Percentiles rank a stretch among this genome's conserved stretches.
These are phyloP conservation scores for Phrynocephalus guinanensis DNA, from an alignment of 2,797 vertebrate species.

Conservation along the genomic window DNA sequence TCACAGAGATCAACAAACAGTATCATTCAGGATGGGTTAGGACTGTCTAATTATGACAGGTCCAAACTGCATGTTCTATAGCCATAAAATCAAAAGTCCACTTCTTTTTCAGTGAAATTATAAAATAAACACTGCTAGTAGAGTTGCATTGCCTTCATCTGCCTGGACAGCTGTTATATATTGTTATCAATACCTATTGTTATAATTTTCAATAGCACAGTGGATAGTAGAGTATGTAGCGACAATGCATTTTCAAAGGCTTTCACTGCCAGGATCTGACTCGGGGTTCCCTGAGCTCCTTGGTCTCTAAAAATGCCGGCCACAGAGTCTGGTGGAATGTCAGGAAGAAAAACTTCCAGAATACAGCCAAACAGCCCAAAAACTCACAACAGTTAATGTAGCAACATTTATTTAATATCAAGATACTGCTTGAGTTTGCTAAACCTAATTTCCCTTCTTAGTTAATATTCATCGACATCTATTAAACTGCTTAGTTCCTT, in stretches of 20 bases:
- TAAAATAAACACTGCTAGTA: neutral
- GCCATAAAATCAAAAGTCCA: neutral
- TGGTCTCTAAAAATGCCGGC: too few relatives aligned
- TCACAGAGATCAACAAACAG: neutral
- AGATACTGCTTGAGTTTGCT: neutral
- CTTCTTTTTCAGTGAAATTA: neutral
- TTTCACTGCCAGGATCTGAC: too few relatives aligned
- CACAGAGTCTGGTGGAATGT: too few relatives aligned
- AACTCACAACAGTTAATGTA: too few relatives aligned
- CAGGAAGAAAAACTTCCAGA: too few relatives aligned
- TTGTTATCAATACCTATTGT: neutral
- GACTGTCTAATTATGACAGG: neutral
- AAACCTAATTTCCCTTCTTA: neutral
- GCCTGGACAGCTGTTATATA: neutral
- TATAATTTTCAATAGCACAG: neutral
- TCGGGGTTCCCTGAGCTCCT: too few relatives aligned
- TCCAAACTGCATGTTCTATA: neutral
- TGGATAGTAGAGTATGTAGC: neutral
- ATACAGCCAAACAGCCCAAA: too few relatives aligned
- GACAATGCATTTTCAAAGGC: neutral
- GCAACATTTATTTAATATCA: slow-evolving; percentile 8
- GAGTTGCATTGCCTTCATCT: neutral
- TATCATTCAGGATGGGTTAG: neutral
- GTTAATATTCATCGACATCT: slow-evolving; percentile 6
- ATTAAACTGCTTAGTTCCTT: neutral